Evolutionary conservation across 2,888 invertebrate genomes (phyloP), one percentile per base, ranked within the genome.

Genomic region (Dasypolia templi): DNA sequence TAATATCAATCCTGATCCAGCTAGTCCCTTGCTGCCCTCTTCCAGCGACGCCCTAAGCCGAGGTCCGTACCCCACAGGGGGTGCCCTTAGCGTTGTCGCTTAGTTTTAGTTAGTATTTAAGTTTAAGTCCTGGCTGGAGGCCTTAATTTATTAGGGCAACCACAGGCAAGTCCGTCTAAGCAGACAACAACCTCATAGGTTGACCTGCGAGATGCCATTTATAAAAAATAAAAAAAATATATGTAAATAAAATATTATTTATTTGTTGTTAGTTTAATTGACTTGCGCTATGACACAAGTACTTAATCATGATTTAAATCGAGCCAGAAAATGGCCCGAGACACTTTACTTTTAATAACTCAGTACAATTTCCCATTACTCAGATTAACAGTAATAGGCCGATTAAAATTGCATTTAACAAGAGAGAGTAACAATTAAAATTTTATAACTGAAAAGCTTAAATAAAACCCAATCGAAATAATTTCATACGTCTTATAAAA

Each of bases 401-500:
- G 58, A 82, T 80, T 69, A 55, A 83, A 68, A 79, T 51, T 58
- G 49, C 42, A 66, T 46, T 49, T 63, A 73, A 69, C 61, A 75
- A 72, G 84, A 66, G 75, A 84, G 84, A 84, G 75, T 19, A 64
- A 72, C 67, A 76, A 72, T 82, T 68, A 82, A 69, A 69, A 72
- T 59, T 80, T 79, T 65, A 83, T 65, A 49, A 39, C 62, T 26
- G 53, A 72, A 79, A 81, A 76, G 63, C 70, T 58, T 49, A 61
- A 65, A 71, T 79, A 51, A 68, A 74, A 83, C 61, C 39, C 26
- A 44, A 65, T 72, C 51, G 61, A 58, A 61, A 76, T 62, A 63
- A 76, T 58, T 71, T 72, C 63, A 55, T 35, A 68, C 76, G 78
- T 77, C 71, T 84, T 9, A 1, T 89, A 87, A 89, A 84, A 87